Base-by-base conservation (phyloP, 2,113 vertebrate genomes). In the Phalacrocorax carbo region DNA sequence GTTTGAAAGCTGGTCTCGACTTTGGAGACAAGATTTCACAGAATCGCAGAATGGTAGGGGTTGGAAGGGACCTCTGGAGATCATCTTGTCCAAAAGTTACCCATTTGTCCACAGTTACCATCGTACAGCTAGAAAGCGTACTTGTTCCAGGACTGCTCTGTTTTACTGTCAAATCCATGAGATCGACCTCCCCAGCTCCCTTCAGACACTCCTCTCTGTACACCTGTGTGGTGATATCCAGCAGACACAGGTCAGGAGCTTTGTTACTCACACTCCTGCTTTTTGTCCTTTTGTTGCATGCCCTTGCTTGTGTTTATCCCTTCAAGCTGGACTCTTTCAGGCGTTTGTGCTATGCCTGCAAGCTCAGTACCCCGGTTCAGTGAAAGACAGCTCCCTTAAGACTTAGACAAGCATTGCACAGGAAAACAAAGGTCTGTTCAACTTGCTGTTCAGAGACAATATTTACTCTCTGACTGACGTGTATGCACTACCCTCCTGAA, bases 381-480 rank as follows among this genome's bases (percentile, higher is more conserved):
- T 87, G 76, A 70, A 90, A 88, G 80, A 38, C 75, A 88, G 57
- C 62, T 96, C 94, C 91, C 93, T 78, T n/a, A 86, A 89, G 96
- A 85, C 73, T 82, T 90, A 83, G 64, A n/a, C 66, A 89, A 82
- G 78, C 83, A 51, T 15, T 81, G 40, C 72, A 21, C 64, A 52
- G 82, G 80, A 83, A 82, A 91, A 73, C 80, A 95, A 95, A 94
- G 90, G 93, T 94, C 93, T 92, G 62, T 57, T 86, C 72, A 44
- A 18, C 60, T 89, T 68, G 55, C 75, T 88, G 81, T 93, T 90
- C 0, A 20, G 82, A 86, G 91, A 78, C 80, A 55, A 21, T 89
- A 60, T 92, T 92, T 97, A 68, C 85, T 94, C 66, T 80, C 62
- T 94, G 91, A 95, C 83, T 95, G 96, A 85, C 88, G 55, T 17